Conservation (phyloP, 2,113 vertebrate species). For the Gnathonemus echidnorhynchus region DNA sequence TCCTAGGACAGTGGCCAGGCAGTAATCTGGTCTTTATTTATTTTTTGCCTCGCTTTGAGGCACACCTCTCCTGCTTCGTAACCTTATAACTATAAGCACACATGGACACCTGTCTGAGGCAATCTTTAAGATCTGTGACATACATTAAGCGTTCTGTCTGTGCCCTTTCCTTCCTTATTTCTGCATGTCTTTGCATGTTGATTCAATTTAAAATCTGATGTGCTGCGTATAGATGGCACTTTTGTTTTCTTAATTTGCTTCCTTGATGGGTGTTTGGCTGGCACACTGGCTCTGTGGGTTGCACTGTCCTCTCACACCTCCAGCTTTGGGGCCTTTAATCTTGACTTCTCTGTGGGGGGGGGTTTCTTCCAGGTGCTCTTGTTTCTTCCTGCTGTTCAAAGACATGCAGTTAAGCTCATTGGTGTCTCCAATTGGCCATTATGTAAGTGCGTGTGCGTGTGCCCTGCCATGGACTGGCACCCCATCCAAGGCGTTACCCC, state of each 20-base stretch:
- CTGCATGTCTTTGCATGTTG: neutral
- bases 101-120: neutral
- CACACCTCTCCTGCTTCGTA: neutral
- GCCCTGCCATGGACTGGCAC: neutral
- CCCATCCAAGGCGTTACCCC: neutral
- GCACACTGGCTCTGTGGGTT: neutral
- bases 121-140: constrained; percentile 9
- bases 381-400: neutral
- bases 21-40: constrained; percentile 30
- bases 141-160: neutral
- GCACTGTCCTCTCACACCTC: neutral
- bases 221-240: neutral
- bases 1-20: constrained; percentile 25
- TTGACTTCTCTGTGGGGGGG: neutral
- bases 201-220: neutral
- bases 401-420: neutral
- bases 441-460: neutral
- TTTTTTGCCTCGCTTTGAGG: neutral
- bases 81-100: neutral
- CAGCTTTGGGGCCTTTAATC: neutral
- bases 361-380: neutral
- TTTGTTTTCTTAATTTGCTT: neutral
- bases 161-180: neutral
- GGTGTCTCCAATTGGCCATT: neutral
- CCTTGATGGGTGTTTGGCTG: neutral